Evolutionary conservation across 2,888 invertebrate species (phyloP).

Genomic region (Lamellibrachia columna): DNA sequence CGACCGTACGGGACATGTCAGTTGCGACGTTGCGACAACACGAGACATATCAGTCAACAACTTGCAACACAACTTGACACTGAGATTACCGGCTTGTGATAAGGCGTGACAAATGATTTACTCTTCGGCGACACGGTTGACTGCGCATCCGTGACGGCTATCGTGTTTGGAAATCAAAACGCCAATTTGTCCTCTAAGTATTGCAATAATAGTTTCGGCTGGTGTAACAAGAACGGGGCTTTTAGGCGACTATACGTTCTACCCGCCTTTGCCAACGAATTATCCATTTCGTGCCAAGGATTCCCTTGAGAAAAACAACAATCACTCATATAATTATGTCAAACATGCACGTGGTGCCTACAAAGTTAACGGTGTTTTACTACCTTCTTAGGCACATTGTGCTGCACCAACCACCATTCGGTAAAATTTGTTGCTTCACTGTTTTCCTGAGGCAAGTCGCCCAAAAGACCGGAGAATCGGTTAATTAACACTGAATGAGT

Average conservation of each 20-base stretch:
- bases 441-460: not conserved
- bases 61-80: not conserved
- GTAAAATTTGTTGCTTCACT: not conserved
- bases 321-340: not conserved
- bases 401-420: not conserved
- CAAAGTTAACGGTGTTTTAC: not conserved
- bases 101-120: not conserved
- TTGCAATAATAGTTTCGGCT: not conserved
- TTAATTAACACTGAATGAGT: not conserved
- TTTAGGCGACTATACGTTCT: not conserved
- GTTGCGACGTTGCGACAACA: not conserved
- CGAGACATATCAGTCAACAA: not conserved
- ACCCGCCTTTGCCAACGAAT: not conserved
- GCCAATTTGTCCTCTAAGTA: not conserved
- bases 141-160: constrained; percentile 9
- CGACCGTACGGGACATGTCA: constrained; percentile 9
- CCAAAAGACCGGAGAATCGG: not conserved
- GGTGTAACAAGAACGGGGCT: not conserved
- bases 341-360: not conserved
- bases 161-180: not conserved
- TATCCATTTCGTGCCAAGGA: not conserved
- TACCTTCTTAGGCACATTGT: not conserved
- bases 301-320: not conserved
- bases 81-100: not conserved
- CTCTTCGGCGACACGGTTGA: not conserved